Evolutionary conservation across 2,797 vertebrate genomes (phyloP).

Genomic region (Pangasius mekongensis): DNA sequence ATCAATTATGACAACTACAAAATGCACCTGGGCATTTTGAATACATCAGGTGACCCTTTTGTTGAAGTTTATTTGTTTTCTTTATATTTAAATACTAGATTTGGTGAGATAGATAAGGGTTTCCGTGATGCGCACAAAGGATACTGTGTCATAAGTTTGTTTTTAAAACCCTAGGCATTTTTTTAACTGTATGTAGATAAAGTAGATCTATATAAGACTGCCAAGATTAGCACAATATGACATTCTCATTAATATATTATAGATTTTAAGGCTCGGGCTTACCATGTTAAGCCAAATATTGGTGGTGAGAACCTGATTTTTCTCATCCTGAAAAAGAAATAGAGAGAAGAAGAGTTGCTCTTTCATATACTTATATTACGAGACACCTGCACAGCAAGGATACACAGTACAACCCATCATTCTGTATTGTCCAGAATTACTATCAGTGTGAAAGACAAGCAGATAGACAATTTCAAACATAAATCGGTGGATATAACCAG

Average conservation of each 20-base stretch:
- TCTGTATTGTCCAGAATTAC: neutral
- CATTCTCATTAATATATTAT: neutral
- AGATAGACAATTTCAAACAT: neutral
- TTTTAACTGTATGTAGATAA: neutral
- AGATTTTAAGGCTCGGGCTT: slow-evolving; percentile 53
- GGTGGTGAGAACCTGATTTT: slow-evolving; percentile 81
- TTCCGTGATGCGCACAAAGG: neutral
- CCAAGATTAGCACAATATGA: neutral
- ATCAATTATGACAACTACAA: neutral
- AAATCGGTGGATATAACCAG: neutral
- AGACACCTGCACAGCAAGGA: neutral
- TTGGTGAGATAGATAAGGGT: no score
- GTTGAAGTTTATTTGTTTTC: neutral
- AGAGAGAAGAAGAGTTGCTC: neutral
- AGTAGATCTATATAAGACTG: neutral
- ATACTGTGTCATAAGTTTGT: neutral
- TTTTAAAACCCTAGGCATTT: neutral
- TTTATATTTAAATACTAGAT: neutral
- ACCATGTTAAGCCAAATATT: slow-evolving; percentile 84
- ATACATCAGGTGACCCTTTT: neutral
- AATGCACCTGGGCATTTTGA: neutral
- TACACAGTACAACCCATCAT: neutral
- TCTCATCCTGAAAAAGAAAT: slow-evolving; percentile 76
- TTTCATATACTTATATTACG: neutral
- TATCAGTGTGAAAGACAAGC: neutral